A percentile compares a stretch with the other conserved stretches of the same genome.
Evolutionary conservation across 64 coral and sea anemone genomes (phyloP).

Genomic region (Montipora cactus): DNA sequence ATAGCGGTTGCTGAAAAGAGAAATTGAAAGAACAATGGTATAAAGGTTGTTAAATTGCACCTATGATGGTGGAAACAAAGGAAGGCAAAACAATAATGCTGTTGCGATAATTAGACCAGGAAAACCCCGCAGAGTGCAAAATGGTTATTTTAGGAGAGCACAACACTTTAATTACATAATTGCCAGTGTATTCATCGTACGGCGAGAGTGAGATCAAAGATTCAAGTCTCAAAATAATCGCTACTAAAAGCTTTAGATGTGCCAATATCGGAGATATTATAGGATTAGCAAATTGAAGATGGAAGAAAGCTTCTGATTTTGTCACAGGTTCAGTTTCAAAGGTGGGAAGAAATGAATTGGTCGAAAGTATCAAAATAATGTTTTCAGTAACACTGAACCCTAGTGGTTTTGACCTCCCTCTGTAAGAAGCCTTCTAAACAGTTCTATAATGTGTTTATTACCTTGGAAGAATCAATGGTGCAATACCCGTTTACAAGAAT

Average conservation of each 20-base stretch:
- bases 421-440: not conserved
- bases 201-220: not conserved
- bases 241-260: not conserved
- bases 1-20: slow-evolving; percentile 4
- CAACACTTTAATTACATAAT: slow-evolving; percentile 32
- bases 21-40: slow-evolving; percentile 20
- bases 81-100: slow-evolving; percentile 18
- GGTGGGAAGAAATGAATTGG: not conserved
- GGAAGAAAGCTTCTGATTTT: not conserved
- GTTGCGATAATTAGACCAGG: slow-evolving; percentile 23
- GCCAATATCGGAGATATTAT: slow-evolving; percentile 16
- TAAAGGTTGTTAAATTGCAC: slow-evolving; percentile 10
- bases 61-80: slow-evolving; percentile 1
- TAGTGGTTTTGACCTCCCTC: slow-evolving; percentile 27
- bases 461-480: not conserved
- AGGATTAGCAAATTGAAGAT: not conserved
- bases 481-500: not conserved
- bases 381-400: not conserved
- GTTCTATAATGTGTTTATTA: not conserved
- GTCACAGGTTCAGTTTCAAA: not conserved
- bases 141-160: not conserved
- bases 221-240: not conserved
- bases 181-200: not conserved
- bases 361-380: not conserved
- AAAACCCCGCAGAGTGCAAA: slow-evolving; percentile 37